Evolutionary conservation across 2,113 vertebrate species (phyloP).

Genomic region (Dromaius novaehollandiae): DNA sequence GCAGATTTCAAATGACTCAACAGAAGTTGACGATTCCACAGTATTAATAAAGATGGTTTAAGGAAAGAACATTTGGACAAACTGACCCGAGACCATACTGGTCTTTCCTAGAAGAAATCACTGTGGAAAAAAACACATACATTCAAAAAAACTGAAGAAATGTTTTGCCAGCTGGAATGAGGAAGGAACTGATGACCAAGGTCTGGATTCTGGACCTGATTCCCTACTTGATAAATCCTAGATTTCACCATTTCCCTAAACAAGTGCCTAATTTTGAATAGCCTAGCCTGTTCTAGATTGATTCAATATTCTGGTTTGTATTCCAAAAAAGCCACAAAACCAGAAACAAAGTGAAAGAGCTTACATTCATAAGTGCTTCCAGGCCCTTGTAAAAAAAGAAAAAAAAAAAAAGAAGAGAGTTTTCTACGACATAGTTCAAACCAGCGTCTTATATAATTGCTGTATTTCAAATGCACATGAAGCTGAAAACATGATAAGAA

Average conservation of each 20-base stretch:
- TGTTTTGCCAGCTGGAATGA: neutral
- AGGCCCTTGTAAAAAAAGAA: constrained; percentile 17
- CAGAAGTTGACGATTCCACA: neutral
- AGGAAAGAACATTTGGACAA: neutral
- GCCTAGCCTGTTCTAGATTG: constrained; percentile 1
- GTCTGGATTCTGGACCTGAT: neutral
- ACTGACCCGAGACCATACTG: neutral
- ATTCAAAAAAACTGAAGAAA: neutral
- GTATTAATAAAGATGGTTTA: neutral
- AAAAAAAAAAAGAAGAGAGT: constrained; percentile 38
- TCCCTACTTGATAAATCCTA: neutral
- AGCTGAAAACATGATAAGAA: constrained; percentile 61
- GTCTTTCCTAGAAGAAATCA: neutral
- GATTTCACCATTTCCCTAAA: neutral
- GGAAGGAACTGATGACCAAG: neutral
- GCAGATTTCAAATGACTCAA: neutral
- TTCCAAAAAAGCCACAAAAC: constrained; percentile 42
- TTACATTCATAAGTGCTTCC: constrained; percentile 5
- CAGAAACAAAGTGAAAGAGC: constrained; percentile 26
- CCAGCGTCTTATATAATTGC: constrained; percentile 25
- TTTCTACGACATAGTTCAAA: constrained; percentile 46
- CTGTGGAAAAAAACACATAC: neutral
- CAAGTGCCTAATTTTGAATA: neutral
- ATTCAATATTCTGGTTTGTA: constrained; percentile 42
- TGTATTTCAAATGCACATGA: constrained; percentile 65